Evolutionary conservation across 2,113 vertebrate species (phyloP), one percentile per base, ranked within the genome.

Genomic region (Rhabdornis inornatus): DNA sequence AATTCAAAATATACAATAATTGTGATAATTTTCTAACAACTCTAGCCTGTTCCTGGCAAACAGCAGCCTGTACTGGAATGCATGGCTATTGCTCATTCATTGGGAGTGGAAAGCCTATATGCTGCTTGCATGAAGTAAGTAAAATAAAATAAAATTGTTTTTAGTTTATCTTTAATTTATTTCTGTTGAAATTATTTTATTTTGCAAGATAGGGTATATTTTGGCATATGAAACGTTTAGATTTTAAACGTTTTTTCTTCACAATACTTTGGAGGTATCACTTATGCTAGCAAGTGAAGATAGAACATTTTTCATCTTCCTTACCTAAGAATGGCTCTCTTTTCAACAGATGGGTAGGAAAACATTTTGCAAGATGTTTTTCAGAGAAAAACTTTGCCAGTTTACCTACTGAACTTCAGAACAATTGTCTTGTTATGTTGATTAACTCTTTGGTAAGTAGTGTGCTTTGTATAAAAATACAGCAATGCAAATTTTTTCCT

Each of bases 361-460:
- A 99, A 86, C 98, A 99, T 97, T 99, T 98, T 97, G 98, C 98
- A 96, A 99, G 98, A 92, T 98, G 98, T 91, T 99, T 99, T 98
- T 99, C 98, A 79, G 99, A 99, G 74, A 98, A 98, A 95, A 99
- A 98, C 94, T 99, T 99, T 97, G 98, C 99, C 92, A 98, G 97
- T 94, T 96, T 99, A 96, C 97, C 98, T 79, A 75, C 95, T 52
- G 99, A 99, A 76, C 98, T 99, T 90, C 99, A 99, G 79, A 98
- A 97, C 96, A 98, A 96, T 77, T 99, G 99, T 96, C 97, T 99
- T 71, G 89, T 91, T 42, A 97, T 97, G 88, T 92, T 99, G 90
- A 98, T 98, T 87, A 97, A 98, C 82, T 98, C 98, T 92, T 98
- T 99, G 98, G 99, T 99, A 97, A 98, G 99, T 98, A 92, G 18